A percentile compares a stretch with the other conserved stretches of the same genome.
phyloP scores from a whole-genome alignment of 2,888 invertebrate species.

The Tipula helvola region DNA sequence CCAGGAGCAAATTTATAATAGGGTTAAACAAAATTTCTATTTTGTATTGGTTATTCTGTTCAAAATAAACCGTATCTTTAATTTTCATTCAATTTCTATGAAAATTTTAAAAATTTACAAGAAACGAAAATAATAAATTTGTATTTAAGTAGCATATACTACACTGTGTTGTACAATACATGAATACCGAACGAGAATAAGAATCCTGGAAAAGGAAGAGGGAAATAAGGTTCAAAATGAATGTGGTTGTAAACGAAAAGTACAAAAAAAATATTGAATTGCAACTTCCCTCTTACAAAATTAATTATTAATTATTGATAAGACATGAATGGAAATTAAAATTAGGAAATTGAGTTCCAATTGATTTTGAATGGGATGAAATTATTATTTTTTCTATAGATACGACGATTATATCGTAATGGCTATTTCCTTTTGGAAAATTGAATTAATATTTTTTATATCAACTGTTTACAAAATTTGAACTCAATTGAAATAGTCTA shows the following conservation, averaged over 20 bases:
- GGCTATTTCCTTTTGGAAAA: neutral
- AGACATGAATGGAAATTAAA: neutral
- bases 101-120: neutral
- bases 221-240: neutral
- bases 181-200: neutral
- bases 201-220: neutral
- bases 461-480: too few species aligned
- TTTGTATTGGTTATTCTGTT: neutral
- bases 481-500: too few species aligned
- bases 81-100: neutral
- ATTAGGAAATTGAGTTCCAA: neutral
- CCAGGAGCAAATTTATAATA: neutral
- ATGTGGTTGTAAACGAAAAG: neutral
- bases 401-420: neutral
- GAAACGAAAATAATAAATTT: too few species aligned
- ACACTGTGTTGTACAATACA: too few species aligned
- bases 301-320: neutral
- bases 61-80: neutral
- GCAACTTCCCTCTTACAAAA: neutral
- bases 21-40: neutral
- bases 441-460: neutral
- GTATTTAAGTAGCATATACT: too few species aligned
- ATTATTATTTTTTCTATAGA: neutral
- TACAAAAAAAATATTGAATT: neutral
- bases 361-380: neutral